phyloP scores from a whole-genome alignment of 2,888 invertebrate genomes.

The Chrysolina americana region DNA sequence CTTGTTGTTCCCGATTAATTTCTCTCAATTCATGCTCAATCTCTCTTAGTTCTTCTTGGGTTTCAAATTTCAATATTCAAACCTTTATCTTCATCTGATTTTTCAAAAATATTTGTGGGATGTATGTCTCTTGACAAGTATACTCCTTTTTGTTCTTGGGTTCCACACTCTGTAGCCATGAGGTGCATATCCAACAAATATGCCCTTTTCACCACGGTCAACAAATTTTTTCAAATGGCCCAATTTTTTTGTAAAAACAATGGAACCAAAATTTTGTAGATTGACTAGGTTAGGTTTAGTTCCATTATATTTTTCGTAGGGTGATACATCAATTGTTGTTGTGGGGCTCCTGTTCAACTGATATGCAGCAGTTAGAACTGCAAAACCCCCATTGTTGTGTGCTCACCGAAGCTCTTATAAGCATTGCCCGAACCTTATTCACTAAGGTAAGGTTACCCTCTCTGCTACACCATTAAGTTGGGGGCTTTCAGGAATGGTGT shows the following conservation, averaged over 20 bases:
- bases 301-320: constrained; percentile 12
- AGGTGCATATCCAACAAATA: neutral
- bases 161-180: constrained; percentile 2
- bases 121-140: constrained; percentile 12
- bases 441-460: constrained; percentile 11
- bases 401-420: constrained; percentile 1
- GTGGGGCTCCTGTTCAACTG: constrained; percentile 16
- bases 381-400: constrained; percentile 12
- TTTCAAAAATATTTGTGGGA: constrained; percentile 6
- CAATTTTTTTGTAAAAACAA: constrained; percentile 5
- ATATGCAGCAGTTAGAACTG: constrained; percentile 11
- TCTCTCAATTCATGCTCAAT: too few species aligned
- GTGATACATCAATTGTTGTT: constrained; percentile 1
- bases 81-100: constrained; percentile 3
- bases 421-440: constrained; percentile 9
- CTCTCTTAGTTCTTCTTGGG: neutral
- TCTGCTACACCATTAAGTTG: constrained; percentile 17
- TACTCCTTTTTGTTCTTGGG: constrained; percentile 12
- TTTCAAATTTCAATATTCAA: constrained; percentile 17
- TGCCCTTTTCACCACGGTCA: constrained; percentile 1
- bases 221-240: constrained; percentile 3
- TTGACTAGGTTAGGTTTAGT: constrained; percentile 5
- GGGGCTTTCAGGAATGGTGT: neutral
- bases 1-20: too few species aligned
- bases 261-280: constrained; percentile 11